Evolutionary conservation across 2,113 vertebrate species (phyloP).

Genomic region (Pelusios castaneus): DNA sequence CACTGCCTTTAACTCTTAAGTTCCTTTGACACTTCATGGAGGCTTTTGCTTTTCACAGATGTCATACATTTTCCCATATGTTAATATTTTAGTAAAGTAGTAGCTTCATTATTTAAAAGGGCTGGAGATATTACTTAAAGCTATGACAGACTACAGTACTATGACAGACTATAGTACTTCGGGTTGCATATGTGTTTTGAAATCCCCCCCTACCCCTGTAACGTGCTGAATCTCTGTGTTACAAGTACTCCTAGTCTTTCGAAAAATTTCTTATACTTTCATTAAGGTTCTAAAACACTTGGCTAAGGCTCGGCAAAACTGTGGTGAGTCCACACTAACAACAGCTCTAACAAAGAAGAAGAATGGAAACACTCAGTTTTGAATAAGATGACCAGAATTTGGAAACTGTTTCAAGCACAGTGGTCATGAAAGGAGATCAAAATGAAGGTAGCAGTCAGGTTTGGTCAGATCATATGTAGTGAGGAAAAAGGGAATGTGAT

Average conservation of each 20-base stretch:
- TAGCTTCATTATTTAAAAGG: not conserved
- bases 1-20: not conserved
- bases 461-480: not conserved
- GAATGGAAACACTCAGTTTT: not conserved
- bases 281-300: not conserved
- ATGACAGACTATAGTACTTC: not conserved
- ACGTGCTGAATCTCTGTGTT: not conserved
- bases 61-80: not conserved
- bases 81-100: no score
- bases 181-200: not conserved
- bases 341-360: not conserved
- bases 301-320: not conserved
- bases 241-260: not conserved
- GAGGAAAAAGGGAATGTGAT: not conserved
- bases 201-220: not conserved
- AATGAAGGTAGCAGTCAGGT: not conserved
- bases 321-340: not conserved
- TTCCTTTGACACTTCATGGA: not conserved
- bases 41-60: not conserved
- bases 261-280: not conserved
- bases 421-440: not conserved
- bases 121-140: not conserved
- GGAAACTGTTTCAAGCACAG: not conserved
- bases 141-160: no score
- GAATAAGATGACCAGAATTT: not conserved